Percentiles rank a stretch among this genome's conserved stretches.
Evolutionary conservation across 2,888 invertebrate species (phyloP).

Genomic region (Lacanobia oleracea): DNA sequence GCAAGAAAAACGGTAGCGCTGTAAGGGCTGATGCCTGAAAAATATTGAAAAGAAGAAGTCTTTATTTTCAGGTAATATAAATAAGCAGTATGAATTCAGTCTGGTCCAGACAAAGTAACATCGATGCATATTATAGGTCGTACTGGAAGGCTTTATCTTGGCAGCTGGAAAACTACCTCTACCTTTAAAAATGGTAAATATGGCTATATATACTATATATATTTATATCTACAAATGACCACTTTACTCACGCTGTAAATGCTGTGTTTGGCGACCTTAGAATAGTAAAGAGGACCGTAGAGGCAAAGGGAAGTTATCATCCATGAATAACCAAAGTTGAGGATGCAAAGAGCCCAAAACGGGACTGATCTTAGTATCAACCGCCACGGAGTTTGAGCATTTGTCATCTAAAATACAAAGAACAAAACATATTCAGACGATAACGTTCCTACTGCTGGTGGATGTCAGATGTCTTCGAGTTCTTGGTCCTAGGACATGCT

Average conservation of each 20-base stretch:
- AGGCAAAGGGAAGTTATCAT: conserved; percentile 84
- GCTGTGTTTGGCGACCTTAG: conserved; percentile 76
- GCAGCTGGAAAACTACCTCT: not conserved
- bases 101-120: not conserved
- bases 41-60: conserved; percentile 11
- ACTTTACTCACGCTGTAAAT: conserved; percentile 81
- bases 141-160: not conserved
- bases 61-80: not conserved
- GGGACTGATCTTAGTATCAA: conserved; percentile 81
- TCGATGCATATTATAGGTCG: not conserved
- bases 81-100: not conserved
- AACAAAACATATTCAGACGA: not conserved
- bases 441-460: not conserved
- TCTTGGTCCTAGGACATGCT: not conserved
- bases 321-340: conserved; percentile 88
- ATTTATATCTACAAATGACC: not conserved
- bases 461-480: not conserved
- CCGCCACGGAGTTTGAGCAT: conserved; percentile 83
- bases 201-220: not conserved
- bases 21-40: conserved; percentile 84
- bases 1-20: conserved; percentile 84
- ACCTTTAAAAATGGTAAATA: no score
- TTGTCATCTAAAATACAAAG: conserved; percentile 77
- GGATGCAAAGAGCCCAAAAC: conserved; percentile 84
- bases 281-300: conserved; percentile 84